Percentiles rank a stretch among this genome's conserved stretches.
phyloP scores from a whole-genome alignment of 1,140 invertebrate species.

The Trichomalopsis sarcophagae region DNA sequence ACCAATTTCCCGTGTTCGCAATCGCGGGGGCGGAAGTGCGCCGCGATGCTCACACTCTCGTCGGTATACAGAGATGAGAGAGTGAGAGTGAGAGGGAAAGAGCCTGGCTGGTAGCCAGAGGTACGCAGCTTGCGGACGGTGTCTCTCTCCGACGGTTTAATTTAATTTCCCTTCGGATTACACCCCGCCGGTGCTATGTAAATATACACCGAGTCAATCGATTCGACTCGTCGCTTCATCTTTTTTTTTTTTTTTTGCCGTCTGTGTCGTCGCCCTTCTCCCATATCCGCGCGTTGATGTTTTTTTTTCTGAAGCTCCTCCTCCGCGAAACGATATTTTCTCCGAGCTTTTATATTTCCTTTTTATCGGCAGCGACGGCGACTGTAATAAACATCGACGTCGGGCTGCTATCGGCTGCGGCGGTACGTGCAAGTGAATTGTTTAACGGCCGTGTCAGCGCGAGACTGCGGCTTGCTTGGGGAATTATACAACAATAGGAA shows the following conservation, averaged over 20 bases:
- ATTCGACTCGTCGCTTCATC: constrained; percentile 1
- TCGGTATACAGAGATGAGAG: not conserved
- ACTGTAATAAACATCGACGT: not conserved
- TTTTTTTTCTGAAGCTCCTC: not conserved
- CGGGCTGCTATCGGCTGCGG: not conserved
- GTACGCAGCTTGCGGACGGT: constrained; percentile 14
- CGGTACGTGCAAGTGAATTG: not conserved
- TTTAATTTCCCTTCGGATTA: constrained; percentile 56
- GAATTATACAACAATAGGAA: not conserved
- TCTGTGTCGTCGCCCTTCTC: not conserved
- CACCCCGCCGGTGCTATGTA: constrained; percentile 15
- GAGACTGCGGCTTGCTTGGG: too few relatives aligned
- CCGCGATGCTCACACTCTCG: constrained; percentile 41
- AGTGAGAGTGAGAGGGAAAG: not conserved
- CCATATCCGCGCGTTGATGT: not conserved
- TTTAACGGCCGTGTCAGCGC: not conserved
- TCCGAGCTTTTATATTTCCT: too few relatives aligned
- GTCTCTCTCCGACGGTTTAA: constrained; percentile 47
- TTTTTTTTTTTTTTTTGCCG: not conserved
- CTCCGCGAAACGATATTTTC: not conserved
- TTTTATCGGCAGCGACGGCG: too few relatives aligned
- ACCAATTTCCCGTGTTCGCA: constrained; percentile 48
- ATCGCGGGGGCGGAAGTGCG: constrained; percentile 44
- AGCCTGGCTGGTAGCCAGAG: constrained; percentile 49
- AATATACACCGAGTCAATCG: constrained; percentile 49